Conservation (phyloP, 2,888 invertebrate genomes). For the Aelia acuminata region DNA sequence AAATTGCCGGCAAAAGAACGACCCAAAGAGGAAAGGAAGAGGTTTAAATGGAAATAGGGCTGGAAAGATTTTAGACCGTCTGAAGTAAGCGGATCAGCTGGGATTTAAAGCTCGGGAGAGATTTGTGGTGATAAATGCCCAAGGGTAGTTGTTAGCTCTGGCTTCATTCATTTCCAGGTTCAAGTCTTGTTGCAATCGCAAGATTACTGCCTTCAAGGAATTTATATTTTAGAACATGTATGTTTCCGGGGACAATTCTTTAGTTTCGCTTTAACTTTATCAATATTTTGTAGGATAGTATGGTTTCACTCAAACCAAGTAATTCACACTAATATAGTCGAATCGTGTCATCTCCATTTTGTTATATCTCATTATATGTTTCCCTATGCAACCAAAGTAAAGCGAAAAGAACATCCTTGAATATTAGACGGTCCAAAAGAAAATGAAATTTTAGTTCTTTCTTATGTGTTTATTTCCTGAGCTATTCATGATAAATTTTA, state of each 20-base stretch:
- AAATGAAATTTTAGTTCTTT: too few species aligned
- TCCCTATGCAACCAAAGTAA: too few species aligned
- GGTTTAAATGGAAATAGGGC: conserved; percentile 32
- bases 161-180: neutral
- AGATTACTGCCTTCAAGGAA: neutral
- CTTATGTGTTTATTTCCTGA: too few species aligned
- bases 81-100: conserved; percentile 33
- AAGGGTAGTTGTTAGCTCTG: neutral
- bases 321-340: too few species aligned
- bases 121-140: conserved; percentile 37
- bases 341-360: too few species aligned
- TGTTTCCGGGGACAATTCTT: neutral
- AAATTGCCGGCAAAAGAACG: neutral
- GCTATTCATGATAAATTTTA: too few species aligned
- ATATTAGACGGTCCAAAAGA: too few species aligned
- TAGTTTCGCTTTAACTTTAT: neutral
- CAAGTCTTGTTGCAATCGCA: neutral
- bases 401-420: too few species aligned
- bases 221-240: neutral
- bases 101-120: conserved; percentile 1
- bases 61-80: conserved; percentile 7
- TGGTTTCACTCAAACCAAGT: too few species aligned
- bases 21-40: neutral
- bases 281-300: too few species aligned
- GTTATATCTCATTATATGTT: too few species aligned